Conservation (phyloP, 2,113 vertebrate genomes). For the Colossoma macropomum region DNA sequence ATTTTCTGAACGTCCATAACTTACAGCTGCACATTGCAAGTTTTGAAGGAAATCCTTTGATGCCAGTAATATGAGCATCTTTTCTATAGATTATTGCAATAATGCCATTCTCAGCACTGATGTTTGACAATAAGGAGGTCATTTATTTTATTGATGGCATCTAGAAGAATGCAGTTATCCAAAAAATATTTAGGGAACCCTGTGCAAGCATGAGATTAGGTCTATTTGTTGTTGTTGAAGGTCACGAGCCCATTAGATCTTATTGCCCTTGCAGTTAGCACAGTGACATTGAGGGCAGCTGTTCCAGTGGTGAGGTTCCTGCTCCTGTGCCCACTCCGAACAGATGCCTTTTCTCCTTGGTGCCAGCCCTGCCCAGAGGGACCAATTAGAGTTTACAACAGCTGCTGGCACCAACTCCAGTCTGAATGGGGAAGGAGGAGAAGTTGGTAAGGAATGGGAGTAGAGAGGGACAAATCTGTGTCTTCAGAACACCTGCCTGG, state of each 20-base stretch:
- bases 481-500: slow-evolving; percentile 54
- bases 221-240: slow-evolving; percentile 4
- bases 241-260: slow-evolving; percentile 10
- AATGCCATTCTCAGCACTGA: no score
- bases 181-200: not conserved
- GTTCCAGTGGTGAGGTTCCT: slow-evolving; percentile 65
- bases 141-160: no score
- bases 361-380: slow-evolving; percentile 70
- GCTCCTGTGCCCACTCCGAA: slow-evolving; percentile 57
- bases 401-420: slow-evolving; percentile 67
- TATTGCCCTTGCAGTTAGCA: slow-evolving; percentile 31
- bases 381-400: slow-evolving; percentile 76
- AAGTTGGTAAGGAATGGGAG: slow-evolving; percentile 23
- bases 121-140: no score
- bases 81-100: no score
- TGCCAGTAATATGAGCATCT: no score
- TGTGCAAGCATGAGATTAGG: not conserved
- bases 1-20: no score
- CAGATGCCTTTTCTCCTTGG: slow-evolving; percentile 71
- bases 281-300: slow-evolving; percentile 57
- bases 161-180: no score
- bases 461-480: slow-evolving; percentile 30
- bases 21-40: no score
- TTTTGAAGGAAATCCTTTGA: no score
- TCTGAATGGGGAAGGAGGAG: slow-evolving; percentile 40